Evolutionary conservation across 2,888 invertebrate genomes (phyloP).

Genomic region (Ormyrus labotus): DNA sequence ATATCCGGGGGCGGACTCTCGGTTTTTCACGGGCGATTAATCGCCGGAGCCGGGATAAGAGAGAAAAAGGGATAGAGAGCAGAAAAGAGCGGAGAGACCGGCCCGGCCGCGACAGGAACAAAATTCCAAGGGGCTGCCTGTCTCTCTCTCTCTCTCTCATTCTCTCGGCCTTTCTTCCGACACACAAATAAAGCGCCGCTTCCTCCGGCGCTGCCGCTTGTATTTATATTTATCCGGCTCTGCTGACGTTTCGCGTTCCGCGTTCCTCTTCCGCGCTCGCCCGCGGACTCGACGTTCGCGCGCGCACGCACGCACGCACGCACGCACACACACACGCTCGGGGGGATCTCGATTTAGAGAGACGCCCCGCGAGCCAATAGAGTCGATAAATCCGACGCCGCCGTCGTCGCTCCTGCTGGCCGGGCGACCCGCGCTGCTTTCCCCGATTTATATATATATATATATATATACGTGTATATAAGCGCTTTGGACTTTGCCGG

Average conservation of each 20-base stretch:
- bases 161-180: slow-evolving; percentile 43
- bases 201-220: background rate
- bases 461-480: slow-evolving; percentile 33
- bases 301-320: background rate
- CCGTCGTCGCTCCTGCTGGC: background rate
- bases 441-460: background rate
- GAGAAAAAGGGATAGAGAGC: too few species aligned
- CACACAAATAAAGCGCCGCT: slow-evolving; percentile 47
- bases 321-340: background rate
- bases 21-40: too few species aligned
- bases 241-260: slow-evolving; percentile 48
- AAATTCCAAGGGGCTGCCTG: too few species aligned
- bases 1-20: too few species aligned
- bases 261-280: slow-evolving; percentile 48
- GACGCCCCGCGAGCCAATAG: slow-evolving; percentile 27
- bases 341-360: slow-evolving; percentile 58
- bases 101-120: too few species aligned
- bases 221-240: slow-evolving; percentile 51
- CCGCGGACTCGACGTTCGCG: slow-evolving; percentile 38
- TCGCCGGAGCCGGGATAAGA: too few species aligned
- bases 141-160: background rate
- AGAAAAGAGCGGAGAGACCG: too few species aligned
- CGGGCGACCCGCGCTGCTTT: too few species aligned
- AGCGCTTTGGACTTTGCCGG: slow-evolving; percentile 37
- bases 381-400: slow-evolving; percentile 33